phyloP scores from a whole-genome alignment of 2,797 vertebrate species.

The Urophycis tenuis region DNA sequence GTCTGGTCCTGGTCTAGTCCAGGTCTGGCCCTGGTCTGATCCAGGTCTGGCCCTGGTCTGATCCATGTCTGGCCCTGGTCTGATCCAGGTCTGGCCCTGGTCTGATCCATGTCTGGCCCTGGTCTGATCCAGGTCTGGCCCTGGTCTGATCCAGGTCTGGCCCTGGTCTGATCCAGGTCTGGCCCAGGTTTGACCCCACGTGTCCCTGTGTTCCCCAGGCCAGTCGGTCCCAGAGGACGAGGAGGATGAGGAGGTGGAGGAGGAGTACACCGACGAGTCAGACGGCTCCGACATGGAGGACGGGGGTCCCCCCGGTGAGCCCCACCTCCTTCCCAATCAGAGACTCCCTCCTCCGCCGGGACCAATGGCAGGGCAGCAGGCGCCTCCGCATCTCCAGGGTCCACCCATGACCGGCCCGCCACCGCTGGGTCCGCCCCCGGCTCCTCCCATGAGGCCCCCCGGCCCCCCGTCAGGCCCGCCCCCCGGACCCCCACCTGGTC shows the following conservation, averaged over 20 bases:
- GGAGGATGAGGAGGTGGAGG: slow-evolving; percentile 85
- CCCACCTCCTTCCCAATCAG: slow-evolving; percentile 47
- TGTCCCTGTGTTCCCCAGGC: slow-evolving; percentile 63
- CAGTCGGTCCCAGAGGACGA: slow-evolving; percentile 92
- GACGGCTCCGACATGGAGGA: slow-evolving; percentile 75
- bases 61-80: no score
- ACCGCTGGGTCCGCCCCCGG: slow-evolving; percentile 88
- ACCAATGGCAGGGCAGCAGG: slow-evolving; percentile 61
- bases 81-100: no score
- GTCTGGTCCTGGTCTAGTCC: no score
- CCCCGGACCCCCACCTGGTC: slow-evolving; percentile 93
- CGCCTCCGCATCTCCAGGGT: slow-evolving; percentile 81
- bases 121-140: no score
- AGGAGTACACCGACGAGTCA: slow-evolving; percentile 81
- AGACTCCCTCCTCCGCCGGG: slow-evolving; percentile 59
- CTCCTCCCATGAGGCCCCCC: slow-evolving; percentile 89
- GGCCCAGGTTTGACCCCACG: not conserved
- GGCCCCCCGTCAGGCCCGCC: slow-evolving; percentile 92
- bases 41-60: no score
- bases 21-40: no score
- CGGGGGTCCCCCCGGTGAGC: slow-evolving; percentile 67
- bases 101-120: no score
- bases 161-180: no score
- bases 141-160: no score
- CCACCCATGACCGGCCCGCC: slow-evolving; percentile 91